phyloP scores from a whole-genome alignment of 2,888 invertebrate genomes.

The Dorcus hopei region DNA sequence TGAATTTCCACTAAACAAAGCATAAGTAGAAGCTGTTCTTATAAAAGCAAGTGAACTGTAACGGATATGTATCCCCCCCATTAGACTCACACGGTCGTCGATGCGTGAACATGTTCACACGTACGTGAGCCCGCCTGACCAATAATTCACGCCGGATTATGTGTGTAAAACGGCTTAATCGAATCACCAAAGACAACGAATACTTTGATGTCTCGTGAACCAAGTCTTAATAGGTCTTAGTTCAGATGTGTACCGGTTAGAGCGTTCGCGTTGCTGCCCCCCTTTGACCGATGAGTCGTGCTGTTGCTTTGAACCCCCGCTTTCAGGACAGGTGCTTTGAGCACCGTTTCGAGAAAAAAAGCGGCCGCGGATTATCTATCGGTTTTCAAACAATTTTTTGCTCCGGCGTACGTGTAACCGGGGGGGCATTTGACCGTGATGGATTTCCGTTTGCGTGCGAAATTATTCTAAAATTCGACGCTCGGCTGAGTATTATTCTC shows the following conservation, averaged over 20 bases:
- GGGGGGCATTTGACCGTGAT: slow-evolving; percentile 16
- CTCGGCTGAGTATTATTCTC: no score
- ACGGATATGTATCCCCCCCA: no score
- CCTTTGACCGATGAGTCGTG: slow-evolving; percentile 14
- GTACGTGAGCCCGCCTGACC: slow-evolving; percentile 30
- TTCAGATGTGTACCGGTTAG: slow-evolving; percentile 19
- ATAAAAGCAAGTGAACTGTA: no score
- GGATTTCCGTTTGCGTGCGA: slow-evolving; percentile 8
- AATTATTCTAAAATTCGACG: background rate
- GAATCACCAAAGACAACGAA: slow-evolving; percentile 27
- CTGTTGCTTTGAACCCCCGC: no score
- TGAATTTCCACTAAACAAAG: no score
- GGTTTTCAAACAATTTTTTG: slow-evolving; percentile 21
- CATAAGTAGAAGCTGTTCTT: no score
- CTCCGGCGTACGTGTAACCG: slow-evolving; percentile 19
- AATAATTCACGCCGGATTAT: slow-evolving; percentile 33
- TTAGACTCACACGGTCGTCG: slow-evolving; percentile 1
- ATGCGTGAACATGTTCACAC: slow-evolving; percentile 24
- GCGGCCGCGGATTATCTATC: no score
- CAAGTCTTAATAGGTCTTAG: slow-evolving; percentile 33
- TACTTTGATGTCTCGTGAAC: slow-evolving; percentile 34
- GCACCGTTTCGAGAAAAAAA: no score
- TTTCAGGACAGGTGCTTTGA: no score
- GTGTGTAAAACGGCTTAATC: slow-evolving; percentile 25
- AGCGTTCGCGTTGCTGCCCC: background rate